phyloP scores from a whole-genome alignment of 2,888 invertebrate genomes.

The Hyalella azteca region DNA sequence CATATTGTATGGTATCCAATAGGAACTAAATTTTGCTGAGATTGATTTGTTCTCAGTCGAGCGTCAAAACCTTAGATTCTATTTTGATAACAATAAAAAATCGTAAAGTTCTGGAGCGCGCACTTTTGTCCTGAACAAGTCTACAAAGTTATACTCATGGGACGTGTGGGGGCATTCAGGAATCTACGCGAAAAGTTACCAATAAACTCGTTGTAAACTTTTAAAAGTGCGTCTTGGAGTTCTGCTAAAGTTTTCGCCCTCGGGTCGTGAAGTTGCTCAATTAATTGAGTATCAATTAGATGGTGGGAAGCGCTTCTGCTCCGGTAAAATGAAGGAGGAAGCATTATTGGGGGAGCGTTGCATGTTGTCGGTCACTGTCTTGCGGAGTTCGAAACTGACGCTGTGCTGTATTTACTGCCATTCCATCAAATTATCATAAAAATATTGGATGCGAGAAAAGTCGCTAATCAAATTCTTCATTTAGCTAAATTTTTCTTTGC shows the following conservation, averaged over 20 bases:
- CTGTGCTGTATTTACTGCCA: too few species aligned
- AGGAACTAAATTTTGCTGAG: too few species aligned
- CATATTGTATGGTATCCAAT: too few species aligned
- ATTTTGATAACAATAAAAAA: too few species aligned
- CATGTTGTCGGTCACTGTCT: background rate
- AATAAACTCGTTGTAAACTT: conserved; percentile 27
- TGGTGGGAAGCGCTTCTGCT: background rate
- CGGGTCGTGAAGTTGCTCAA: conserved; percentile 1
- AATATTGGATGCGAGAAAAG: too few species aligned
- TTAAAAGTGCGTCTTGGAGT: conserved; percentile 15
- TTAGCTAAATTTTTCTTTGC: too few species aligned
- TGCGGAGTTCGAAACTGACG: background rate
- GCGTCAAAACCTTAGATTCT: too few species aligned
- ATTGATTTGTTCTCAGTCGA: too few species aligned
- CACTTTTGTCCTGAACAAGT: background rate
- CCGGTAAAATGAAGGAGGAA: background rate
- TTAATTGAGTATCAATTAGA: conserved; percentile 33
- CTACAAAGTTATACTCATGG: background rate
- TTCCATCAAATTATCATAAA: too few species aligned
- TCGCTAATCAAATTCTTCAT: too few species aligned
- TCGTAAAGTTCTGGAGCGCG: too few species aligned
- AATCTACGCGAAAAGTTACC: conserved; percentile 19
- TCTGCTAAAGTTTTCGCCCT: background rate
- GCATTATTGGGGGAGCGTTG: background rate
- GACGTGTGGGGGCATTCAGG: background rate